phyloP scores from a whole-genome alignment of 2,888 invertebrate genomes.

The Dione vanillae region DNA sequence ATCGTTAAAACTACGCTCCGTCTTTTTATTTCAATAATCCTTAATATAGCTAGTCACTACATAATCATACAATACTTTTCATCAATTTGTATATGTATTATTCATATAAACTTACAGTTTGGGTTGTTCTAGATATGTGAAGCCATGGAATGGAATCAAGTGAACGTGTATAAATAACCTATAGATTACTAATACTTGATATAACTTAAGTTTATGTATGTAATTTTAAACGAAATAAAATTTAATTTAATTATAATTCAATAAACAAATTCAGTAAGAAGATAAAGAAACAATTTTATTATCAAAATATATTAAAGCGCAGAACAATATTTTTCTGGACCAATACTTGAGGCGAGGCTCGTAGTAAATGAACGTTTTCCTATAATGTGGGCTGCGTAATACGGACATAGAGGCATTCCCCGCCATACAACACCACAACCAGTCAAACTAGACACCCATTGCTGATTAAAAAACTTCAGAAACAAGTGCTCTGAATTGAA shows the following conservation, averaged over 20 bases:
- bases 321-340: constrained; percentile 33
- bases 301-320: constrained; percentile 14
- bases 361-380: constrained; percentile 45
- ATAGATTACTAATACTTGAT: no score
- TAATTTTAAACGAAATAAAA: background rate
- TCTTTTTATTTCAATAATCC: no score
- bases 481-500: constrained; percentile 33
- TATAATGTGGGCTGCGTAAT: constrained; percentile 43
- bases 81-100: no score
- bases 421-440: constrained; percentile 37
- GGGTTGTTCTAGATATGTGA: no score
- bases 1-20: no score
- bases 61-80: no score
- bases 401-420: constrained; percentile 43
- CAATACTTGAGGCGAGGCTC: constrained; percentile 45
- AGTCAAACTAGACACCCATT: constrained; percentile 35
- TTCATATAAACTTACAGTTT: no score
- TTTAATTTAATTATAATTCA: background rate
- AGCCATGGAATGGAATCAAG: no score
- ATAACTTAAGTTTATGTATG: no score
- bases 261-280: background rate
- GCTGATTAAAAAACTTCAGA: constrained; percentile 38
- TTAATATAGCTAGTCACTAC: no score
- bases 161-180: no score
- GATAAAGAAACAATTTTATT: background rate